Conservation (phyloP, 2,797 vertebrate species). For the Rhadinocentrus ornatus region DNA sequence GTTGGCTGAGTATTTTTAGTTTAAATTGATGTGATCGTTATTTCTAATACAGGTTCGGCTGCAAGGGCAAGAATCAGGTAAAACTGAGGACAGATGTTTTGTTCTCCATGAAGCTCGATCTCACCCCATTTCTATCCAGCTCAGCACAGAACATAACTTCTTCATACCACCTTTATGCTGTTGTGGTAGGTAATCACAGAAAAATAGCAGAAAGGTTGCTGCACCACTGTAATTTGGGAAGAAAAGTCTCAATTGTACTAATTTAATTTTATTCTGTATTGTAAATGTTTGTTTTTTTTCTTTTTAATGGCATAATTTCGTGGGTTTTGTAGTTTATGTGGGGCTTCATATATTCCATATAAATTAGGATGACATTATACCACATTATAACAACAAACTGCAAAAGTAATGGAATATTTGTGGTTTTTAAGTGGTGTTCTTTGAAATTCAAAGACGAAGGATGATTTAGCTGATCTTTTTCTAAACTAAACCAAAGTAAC, state of each 20-base stretch:
- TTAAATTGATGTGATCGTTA: background rate
- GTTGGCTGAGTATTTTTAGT: background rate
- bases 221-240: background rate
- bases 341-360: background rate
- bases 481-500: background rate
- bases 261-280: background rate
- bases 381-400: background rate
- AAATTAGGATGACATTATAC: background rate
- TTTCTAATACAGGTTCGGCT: conserved; percentile 83
- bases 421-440: background rate
- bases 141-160: conserved; percentile 62
- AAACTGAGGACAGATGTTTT: conserved; percentile 85
- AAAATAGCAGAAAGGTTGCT: background rate
- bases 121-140: conserved; percentile 81
- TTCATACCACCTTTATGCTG: conserved; percentile 85
- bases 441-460: background rate
- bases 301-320: background rate
- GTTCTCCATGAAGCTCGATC: conserved; percentile 84
- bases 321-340: background rate
- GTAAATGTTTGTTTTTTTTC: background rate
- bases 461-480: background rate
- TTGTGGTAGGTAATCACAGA: conserved; percentile 83
- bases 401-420: background rate
- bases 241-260: background rate
- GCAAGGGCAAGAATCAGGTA: conserved; percentile 81